These are phyloP conservation scores for Trematomus loennbergii DNA, from an alignment of 2,113 vertebrate species.

Conservation along the genomic window DNA sequence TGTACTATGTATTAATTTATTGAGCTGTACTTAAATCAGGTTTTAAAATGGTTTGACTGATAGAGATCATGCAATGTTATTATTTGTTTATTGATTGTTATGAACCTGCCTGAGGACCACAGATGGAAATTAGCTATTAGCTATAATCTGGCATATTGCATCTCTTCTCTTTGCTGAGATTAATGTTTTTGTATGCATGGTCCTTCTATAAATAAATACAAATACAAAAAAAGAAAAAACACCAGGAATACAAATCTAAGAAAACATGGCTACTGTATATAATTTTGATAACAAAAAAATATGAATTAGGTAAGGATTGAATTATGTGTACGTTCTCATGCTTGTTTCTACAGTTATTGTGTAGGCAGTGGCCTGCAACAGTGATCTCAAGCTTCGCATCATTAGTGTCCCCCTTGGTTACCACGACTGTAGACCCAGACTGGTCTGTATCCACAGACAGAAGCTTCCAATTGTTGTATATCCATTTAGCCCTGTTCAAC, in stretches of 20 bases:
- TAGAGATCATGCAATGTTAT: too few relatives aligned
- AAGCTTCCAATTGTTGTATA: conserved; percentile 62
- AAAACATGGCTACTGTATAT: conserved; percentile 20
- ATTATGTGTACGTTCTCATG: conserved; percentile 61
- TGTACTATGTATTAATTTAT: too few relatives aligned
- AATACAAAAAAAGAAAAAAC: too few relatives aligned
- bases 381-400: conserved; percentile 72
- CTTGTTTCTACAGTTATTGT: conserved; percentile 62
- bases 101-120: too few relatives aligned
- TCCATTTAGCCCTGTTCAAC: conserved; percentile 68
- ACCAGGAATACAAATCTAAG: conserved; percentile 2
- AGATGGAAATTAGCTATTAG: too few relatives aligned
- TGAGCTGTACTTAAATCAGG: too few relatives aligned
- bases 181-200: too few relatives aligned
- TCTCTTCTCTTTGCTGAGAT: too few relatives aligned
- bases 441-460: conserved; percentile 64
- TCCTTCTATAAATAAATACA: too few relatives aligned
- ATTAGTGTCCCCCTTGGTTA: conserved; percentile 77
- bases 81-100: too few relatives aligned
- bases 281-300: conserved; percentile 34
- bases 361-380: conserved; percentile 67
- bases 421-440: conserved; percentile 63
- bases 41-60: too few relatives aligned
- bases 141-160: too few relatives aligned
- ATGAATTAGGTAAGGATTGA: conserved; percentile 30